Evolutionary conservation across 2,797 vertebrate genomes (phyloP).

Genomic region (Lepilemur ruficaudatus): DNA sequence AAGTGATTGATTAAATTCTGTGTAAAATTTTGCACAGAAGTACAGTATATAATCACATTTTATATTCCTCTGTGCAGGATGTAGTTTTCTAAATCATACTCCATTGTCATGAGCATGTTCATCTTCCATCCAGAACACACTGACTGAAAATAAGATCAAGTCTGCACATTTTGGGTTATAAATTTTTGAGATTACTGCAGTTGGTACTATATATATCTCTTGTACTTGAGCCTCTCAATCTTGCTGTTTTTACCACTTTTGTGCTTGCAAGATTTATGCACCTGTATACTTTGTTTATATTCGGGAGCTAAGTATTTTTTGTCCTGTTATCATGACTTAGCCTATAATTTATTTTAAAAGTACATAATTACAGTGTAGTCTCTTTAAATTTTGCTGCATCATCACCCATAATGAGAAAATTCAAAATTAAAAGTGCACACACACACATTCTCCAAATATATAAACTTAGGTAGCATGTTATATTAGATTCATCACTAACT

Average conservation of each 20-base stretch:
- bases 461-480: not conserved
- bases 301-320: conserved; percentile 21
- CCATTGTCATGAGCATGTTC: conserved; percentile 31
- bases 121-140: conserved; percentile 53
- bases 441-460: not conserved
- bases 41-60: conserved; percentile 12
- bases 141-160: conserved; percentile 59
- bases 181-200: conserved; percentile 69
- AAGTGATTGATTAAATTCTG: conserved; percentile 69
- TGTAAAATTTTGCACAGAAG: conserved; percentile 45
- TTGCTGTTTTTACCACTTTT: conserved; percentile 62
- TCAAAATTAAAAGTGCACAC: not conserved
- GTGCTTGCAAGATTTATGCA: conserved; percentile 45
- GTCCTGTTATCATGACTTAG: not conserved
- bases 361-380: not conserved
- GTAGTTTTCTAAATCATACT: conserved; percentile 63
- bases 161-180: conserved; percentile 27
- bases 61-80: conserved; percentile 20
- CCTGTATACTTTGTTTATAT: conserved; percentile 51
- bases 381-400: not conserved
- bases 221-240: conserved; percentile 54
- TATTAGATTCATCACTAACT: not conserved
- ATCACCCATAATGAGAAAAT: not conserved
- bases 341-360: conserved; percentile 19
- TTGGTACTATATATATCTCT: conserved; percentile 59